These are phyloP conservation scores for Arenaria interpres DNA, from an alignment of 2,113 vertebrate genomes.

Conservation along the genomic window DNA sequence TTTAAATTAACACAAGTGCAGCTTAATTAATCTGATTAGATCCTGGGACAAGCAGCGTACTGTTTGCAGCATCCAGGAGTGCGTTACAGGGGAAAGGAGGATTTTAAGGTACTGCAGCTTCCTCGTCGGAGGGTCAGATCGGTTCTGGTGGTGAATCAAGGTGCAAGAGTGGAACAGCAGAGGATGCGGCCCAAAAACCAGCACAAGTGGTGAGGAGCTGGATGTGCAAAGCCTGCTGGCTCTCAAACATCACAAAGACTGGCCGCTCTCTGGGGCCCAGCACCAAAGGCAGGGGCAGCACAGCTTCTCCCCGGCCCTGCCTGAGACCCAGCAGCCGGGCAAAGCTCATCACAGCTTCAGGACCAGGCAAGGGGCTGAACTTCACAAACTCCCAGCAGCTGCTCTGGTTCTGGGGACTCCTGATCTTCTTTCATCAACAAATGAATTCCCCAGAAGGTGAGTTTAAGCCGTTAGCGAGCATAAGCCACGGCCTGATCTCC, in stretches of 20 bases:
- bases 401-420: not conserved
- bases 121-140: not conserved
- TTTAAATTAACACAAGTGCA: conserved; percentile 60
- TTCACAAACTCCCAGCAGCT: not conserved
- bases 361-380: not conserved
- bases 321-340: not conserved
- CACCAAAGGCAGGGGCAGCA: too few species aligned
- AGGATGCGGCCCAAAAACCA: not conserved
- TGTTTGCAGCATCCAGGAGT: not conserved
- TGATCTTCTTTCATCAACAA: not conserved
- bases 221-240: not conserved
- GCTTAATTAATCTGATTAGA: conserved; percentile 69
- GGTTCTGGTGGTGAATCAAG: not conserved
- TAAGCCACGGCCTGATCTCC: not conserved
- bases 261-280: not conserved
- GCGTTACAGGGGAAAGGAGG: not conserved
- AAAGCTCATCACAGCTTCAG: not conserved
- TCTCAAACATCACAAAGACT: rapidly evolving
- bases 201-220: not conserved
- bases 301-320: not conserved
- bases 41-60: not conserved
- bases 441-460: not conserved
- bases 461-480: not conserved
- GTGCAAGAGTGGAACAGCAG: not conserved
- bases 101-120: not conserved